Evolutionary conservation across 2,888 invertebrate species (phyloP).

Genomic region (Odontothrips loti): DNA sequence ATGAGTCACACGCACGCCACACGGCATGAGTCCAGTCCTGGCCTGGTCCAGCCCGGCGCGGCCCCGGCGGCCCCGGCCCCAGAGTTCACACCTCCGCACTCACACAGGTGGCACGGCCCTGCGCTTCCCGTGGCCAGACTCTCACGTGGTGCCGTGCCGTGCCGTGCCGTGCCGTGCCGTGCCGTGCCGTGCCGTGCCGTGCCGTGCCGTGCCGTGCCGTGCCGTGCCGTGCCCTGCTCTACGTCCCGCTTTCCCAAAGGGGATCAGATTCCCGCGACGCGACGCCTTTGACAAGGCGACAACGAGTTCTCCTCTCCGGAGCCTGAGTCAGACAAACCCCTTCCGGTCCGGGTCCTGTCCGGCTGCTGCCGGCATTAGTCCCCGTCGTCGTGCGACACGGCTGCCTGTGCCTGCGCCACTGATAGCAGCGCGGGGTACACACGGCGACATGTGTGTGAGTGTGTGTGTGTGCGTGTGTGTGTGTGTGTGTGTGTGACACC

Average conservation of each 20-base stretch:
- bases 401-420: not conserved
- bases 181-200: no score
- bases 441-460: no score
- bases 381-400: not conserved
- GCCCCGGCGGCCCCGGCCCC: not conserved
- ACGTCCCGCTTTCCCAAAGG: not conserved
- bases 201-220: not conserved
- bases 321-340: conserved; percentile 8
- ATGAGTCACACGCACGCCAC: not conserved
- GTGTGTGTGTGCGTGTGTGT: not conserved
- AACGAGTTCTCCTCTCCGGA: not conserved
- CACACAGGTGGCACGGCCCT: not conserved
- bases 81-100: not conserved
- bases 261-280: not conserved
- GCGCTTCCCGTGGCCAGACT: conserved; percentile 3
- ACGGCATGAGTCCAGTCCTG: no score
- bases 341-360: not conserved
- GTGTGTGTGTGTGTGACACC: not conserved
- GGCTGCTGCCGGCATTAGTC: not conserved
- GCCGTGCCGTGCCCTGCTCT: not conserved
- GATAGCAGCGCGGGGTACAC: no score
- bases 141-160: not conserved
- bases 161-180: conserved; percentile 1
- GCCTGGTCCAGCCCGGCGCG: not conserved
- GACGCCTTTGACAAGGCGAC: not conserved